Base-by-base conservation (phyloP, 2,113 vertebrate species). In the Aspiorhynchus laticeps region DNA sequence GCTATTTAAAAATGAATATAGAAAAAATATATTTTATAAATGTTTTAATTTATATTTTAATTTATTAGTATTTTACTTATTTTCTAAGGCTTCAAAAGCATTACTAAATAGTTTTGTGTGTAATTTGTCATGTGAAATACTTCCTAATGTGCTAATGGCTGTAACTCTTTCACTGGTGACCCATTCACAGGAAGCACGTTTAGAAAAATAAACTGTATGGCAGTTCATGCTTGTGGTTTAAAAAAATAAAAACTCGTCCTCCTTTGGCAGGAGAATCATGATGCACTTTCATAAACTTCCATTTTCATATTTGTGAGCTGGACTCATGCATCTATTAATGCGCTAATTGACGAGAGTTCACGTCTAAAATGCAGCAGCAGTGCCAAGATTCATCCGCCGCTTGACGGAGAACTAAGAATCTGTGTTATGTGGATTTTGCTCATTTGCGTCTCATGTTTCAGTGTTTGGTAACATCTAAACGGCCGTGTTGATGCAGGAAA, bases 401-500 rank as follows among this genome's bases (percentile, higher is more conserved):
- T 31, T 51, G 75, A 73, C n/a, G 10, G 43, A 31, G 75, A 31
- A 48, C 26, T 19, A 1, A 26, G 61, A 28, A 43, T 67, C 38
- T 11, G 56, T 81, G 33, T 43, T 56, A n/a, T 71, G 28, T 17
- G 33, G 14, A 11, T 8, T 17, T 12, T 28, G 63, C 9, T 28
- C 41, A 65, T 85, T 78, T 43, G 17, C 3, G 17, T 38, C 11
- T 86, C 77, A 59, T 38, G 77, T 73, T 74, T 69, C 65, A 41
- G 17, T 7, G 79, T 33, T 80, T 9, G 5, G 3, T 36, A 26
- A 63, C 79, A 43, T 80, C 79, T 53, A 53, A 61, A 36, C 26
- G 78, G 19, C 51, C 6, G 31, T 26, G 51, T 26, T 81, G 79
- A 65, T 82, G 36, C 59, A 46, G 80, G 80, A 67, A 36, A 80